A percentile compares a stretch with the other conserved stretches of the same genome.
phyloP scores from a whole-genome alignment of 2,797 vertebrate genomes.

The Moxostoma hubbsi region DNA sequence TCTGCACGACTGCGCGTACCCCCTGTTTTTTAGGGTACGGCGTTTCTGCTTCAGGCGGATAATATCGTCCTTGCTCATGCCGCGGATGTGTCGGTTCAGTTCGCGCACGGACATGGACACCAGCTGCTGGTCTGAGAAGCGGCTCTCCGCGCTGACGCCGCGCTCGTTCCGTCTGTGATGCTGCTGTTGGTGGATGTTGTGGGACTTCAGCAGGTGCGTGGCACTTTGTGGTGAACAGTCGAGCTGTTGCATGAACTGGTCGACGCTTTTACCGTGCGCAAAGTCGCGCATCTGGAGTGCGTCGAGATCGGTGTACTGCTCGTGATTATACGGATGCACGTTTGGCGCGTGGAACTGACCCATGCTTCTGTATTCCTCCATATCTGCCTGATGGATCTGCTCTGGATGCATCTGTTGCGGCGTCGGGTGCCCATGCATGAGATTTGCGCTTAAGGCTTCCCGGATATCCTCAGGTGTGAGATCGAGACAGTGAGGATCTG shows the following conservation, averaged over 20 bases:
- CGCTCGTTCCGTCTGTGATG: conserved; percentile 51
- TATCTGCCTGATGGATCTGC: conserved; percentile 78
- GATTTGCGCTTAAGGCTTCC: conserved; percentile 90
- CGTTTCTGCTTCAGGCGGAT: conserved; percentile 99
- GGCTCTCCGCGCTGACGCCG: conserved; percentile 73
- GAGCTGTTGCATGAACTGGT: conserved; percentile 84
- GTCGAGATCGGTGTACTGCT: conserved; percentile 85
- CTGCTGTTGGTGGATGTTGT: conserved; percentile 79
- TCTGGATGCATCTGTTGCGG: conserved; percentile 79
- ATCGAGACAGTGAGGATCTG: conserved; percentile 92
- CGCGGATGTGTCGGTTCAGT: conserved; percentile 94
- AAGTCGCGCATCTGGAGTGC: conserved; percentile 72
- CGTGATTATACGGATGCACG: conserved; percentile 78
- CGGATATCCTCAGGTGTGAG: conserved; percentile 95
- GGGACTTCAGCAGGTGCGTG: conserved; percentile 82
- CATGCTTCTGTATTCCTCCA: conserved; percentile 84
- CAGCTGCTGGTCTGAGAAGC: conserved; percentile 96
- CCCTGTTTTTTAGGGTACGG: conserved; percentile 96
- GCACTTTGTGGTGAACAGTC: conserved; percentile 74
- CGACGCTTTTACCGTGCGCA: conserved; percentile 77
- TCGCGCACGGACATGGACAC: conserved; percentile 97
- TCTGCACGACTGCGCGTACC: conserved; percentile 97
- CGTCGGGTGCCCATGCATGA: conserved; percentile 81
- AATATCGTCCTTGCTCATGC: conserved; percentile 96
- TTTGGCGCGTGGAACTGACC: conserved; percentile 81